Evolutionary conservation across 2,888 invertebrate species (phyloP).

Genomic region (Lycaena phlaeas): DNA sequence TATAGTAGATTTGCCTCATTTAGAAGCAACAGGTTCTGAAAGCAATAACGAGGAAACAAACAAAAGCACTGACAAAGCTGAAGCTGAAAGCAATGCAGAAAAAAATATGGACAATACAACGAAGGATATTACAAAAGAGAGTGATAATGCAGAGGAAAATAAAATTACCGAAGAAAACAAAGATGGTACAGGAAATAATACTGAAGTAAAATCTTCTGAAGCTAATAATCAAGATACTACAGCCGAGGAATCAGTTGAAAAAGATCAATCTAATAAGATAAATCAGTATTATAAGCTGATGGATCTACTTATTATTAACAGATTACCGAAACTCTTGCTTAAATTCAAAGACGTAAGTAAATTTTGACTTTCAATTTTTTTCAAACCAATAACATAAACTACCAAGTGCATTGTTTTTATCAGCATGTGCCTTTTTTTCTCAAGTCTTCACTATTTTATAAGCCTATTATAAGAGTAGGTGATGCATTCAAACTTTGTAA

Average conservation of each 20-base stretch:
- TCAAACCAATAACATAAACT: neutral
- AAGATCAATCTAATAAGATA: neutral
- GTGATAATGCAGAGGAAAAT: neutral
- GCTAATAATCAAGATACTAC: neutral
- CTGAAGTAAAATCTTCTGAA: neutral
- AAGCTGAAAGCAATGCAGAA: neutral
- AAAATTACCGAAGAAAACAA: neutral
- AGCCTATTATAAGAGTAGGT: too few species aligned
- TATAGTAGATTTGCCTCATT: constrained; percentile 1
- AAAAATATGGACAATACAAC: neutral
- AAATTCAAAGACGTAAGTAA: constrained; percentile 34
- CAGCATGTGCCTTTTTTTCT: too few species aligned
- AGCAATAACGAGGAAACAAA: neutral
- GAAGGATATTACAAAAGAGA: neutral
- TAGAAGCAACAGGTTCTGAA: too few species aligned
- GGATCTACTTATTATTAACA: constrained; percentile 19
- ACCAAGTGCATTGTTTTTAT: too few species aligned
- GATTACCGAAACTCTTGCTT: constrained; percentile 30
- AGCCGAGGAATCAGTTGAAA: neutral
- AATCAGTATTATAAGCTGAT: constrained; percentile 18
- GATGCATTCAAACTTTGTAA: too few species aligned
- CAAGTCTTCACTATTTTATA: too few species aligned
- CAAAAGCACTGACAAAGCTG: neutral
- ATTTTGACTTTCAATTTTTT: constrained; percentile 10
- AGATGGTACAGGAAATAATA: neutral